Evolutionary conservation across 1,140 invertebrate genomes (phyloP).

Genomic region (Bombus waltoni): DNA sequence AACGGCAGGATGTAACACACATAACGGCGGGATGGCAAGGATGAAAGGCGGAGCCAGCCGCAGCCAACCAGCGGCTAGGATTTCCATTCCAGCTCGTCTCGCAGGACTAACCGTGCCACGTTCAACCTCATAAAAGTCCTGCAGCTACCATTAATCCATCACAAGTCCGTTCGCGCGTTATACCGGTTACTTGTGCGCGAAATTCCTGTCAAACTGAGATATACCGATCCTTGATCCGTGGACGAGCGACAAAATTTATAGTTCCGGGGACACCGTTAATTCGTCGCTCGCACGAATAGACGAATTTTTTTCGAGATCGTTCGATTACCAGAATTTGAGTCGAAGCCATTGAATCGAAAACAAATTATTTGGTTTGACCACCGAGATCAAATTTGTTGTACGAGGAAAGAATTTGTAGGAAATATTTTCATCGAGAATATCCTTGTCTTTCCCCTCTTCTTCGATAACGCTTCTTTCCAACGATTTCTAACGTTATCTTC

Average conservation of each 20-base stretch:
- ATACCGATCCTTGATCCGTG: not conserved
- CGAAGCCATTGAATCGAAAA: not conserved
- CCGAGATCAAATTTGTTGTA: too few relatives aligned
- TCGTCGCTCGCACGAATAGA: not conserved
- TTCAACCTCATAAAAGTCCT: conserved; percentile 55
- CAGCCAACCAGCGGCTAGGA: conserved; percentile 65
- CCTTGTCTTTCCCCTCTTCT: too few relatives aligned
- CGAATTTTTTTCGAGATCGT: not conserved
- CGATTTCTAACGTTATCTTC: too few relatives aligned
- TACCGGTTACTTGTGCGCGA: not conserved
- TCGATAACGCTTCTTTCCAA: too few relatives aligned
- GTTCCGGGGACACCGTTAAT: not conserved
- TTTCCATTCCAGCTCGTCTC: conserved; percentile 66
- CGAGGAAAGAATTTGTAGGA: too few relatives aligned
- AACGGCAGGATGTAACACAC: conserved; percentile 58
- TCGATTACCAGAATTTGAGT: not conserved
- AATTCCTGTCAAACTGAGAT: not conserved
- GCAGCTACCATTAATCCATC: conserved; percentile 67
- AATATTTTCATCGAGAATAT: too few relatives aligned
- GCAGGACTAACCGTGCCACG: conserved; percentile 40
- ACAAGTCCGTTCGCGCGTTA: conserved; percentile 52
- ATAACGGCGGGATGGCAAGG: conserved; percentile 55
- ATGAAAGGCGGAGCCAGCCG: conserved; percentile 65
- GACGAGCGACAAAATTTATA: not conserved
- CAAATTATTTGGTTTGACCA: not conserved